Evolutionary conservation across 1,140 invertebrate genomes (phyloP), one percentile per base, ranked within the genome.

Genomic region (Trichomalopsis sarcophagae): DNA sequence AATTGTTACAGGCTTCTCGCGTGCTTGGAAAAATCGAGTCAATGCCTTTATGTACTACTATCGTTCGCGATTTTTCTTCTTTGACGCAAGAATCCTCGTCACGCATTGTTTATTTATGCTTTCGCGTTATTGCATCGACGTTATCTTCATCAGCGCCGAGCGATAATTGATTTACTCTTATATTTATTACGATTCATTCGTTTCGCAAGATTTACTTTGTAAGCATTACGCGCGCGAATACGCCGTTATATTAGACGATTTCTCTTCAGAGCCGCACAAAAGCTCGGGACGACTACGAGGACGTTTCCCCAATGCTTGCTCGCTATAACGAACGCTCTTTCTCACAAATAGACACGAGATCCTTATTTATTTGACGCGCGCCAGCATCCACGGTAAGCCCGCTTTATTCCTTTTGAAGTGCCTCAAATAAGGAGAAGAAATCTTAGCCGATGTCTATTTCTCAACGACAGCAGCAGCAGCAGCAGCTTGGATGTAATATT

Each of bases 1-100:
- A 89, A 87, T 89, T 88, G 55, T 75, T 40, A 80, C 66, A 21
- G 44, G 17, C 75, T 21, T 62, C 7, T 66, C 33, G 33, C 3
- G 40, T 14, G 13, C 36, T 30, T 30, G 44, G 10, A 36, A 66
- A 33, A n/a, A 27, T 36, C n/a, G 23, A 79, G 21, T 44, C 40
- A 44, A 7, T 44, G 40, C 40, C 0, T 44, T 9, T 44, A 44
- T 27, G 27, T 44, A 44, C 40, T 27, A 10, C 40, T 36, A 36
- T 36, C 33, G 33, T 36, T 36, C 5, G 33, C 33, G 33, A 36
- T 36, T 36, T 36, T 36, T 36, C 33, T 36, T 36, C 33, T 36
- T 36, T 36, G 33, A 36, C 33, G 33, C 5, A 36, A 36, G 33
- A 36, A 36, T 36, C 27, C 27, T 27, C 33, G 33, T 36, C 33